Conservation (phyloP, 2,888 invertebrate species). For the Drosophila kambysellisi region DNA sequence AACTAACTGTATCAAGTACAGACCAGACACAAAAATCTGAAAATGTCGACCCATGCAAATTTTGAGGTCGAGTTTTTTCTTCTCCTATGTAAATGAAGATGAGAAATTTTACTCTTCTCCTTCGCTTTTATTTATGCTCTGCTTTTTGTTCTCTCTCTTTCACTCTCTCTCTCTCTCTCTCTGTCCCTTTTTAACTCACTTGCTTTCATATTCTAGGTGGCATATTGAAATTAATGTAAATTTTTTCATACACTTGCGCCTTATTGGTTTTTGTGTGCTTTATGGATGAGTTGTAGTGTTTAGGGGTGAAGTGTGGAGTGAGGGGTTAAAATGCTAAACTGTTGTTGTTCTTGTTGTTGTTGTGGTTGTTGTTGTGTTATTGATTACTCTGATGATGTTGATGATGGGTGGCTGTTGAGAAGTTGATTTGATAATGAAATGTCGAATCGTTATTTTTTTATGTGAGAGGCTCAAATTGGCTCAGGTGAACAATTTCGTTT, state of each 20-base stretch:
- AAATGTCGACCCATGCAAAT: slow-evolving; percentile 70
- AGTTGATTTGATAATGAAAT: slow-evolving; percentile 57
- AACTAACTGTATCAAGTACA: slow-evolving; percentile 24
- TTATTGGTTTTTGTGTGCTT: slow-evolving; percentile 33
- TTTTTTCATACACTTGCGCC: slow-evolving; percentile 58
- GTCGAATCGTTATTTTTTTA: slow-evolving; percentile 20
- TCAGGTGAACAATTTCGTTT: slow-evolving; percentile 39
- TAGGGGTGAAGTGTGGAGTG: not conserved
- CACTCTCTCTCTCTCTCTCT: not conserved
- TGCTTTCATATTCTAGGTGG: slow-evolving; percentile 31
- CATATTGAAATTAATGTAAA: slow-evolving; percentile 69
- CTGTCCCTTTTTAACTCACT: not conserved
- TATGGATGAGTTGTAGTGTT: not conserved
- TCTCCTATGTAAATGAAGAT: slow-evolving; percentile 54
- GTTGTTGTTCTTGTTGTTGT: slow-evolving; percentile 14
- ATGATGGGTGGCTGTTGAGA: slow-evolving; percentile 7
- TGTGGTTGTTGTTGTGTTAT: slow-evolving; percentile 23
- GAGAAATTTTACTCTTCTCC: slow-evolving; percentile 36
- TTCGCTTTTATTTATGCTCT: slow-evolving; percentile 13
- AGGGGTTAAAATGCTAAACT: slow-evolving; percentile 25
- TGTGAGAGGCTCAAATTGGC: slow-evolving; percentile 23
- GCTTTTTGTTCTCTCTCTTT: not conserved
- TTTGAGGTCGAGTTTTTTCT: slow-evolving; percentile 49
- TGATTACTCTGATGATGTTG: slow-evolving; percentile 41
- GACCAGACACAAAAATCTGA: slow-evolving; percentile 54